These are phyloP conservation scores for Diglossa cyanea DNA, from an alignment of 2,797 vertebrate species.

Conservation along the genomic window DNA sequence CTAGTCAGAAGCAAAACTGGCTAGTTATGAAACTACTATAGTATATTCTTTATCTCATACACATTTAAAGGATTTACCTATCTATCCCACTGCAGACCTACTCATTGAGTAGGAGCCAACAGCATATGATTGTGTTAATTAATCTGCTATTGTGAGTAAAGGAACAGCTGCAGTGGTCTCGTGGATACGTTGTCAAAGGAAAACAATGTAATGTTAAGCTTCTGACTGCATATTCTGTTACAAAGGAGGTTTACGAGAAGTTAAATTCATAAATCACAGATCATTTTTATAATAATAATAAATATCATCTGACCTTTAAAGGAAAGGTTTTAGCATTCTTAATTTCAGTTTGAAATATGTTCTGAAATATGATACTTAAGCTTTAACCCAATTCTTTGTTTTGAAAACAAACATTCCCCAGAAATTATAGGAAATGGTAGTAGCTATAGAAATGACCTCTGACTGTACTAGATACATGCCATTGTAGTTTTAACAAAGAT, in stretches of 20 bases:
- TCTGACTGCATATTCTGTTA: constrained; percentile 96
- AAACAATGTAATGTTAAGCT: constrained; percentile 99
- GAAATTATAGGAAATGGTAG: constrained; percentile 80
- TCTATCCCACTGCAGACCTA: constrained; percentile 98
- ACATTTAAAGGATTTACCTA: constrained; percentile 99
- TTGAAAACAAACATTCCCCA: constrained; percentile 88
- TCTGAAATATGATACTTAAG: constrained; percentile 90
- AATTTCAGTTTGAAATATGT: constrained; percentile 91
- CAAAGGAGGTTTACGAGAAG: constrained; percentile 94
- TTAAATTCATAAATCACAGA: constrained; percentile 98
- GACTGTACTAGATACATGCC: constrained; percentile 80
- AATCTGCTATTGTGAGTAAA: constrained; percentile 99
- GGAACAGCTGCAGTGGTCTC: constrained; percentile 98
- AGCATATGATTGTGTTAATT: constrained; percentile 99
- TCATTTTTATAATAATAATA: constrained; percentile 89
- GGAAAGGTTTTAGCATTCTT: constrained; percentile 88
- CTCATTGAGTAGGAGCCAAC: constrained; percentile 97
- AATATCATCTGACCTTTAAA: constrained; percentile 98
- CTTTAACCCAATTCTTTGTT: constrained; percentile 85
- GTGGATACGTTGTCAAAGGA: constrained; percentile 97
- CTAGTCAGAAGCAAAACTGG: constrained; percentile 87
- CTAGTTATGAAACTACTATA: constrained; percentile 85
- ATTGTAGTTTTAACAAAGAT: constrained; percentile 81
- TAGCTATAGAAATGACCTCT: constrained; percentile 83
- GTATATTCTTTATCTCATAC: constrained; percentile 89